Base-by-base conservation (phyloP, 2,888 invertebrate species). In the Chrysomela aeneicollis region DNA sequence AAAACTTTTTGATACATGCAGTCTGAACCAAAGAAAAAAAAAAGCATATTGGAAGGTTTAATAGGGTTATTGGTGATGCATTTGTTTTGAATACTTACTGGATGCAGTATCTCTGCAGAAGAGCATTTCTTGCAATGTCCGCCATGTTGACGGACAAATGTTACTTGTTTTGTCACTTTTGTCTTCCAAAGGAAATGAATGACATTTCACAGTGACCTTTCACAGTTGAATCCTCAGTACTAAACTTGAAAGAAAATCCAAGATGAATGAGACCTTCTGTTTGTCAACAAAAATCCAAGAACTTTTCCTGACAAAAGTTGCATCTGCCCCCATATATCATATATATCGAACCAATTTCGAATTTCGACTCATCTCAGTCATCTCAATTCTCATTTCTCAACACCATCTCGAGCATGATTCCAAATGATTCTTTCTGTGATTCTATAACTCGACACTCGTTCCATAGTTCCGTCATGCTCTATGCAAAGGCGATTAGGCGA, bases 111-210 rank as follows among this genome's bases (percentile, higher is more conserved):
- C 59, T 64, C 64, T 59, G 53, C 49, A 70, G 59, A 63, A 58
- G 60, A 58, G 57, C 42, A 57, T 58, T 63, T 42, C 42, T 15
- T 42, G n/a, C 42, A 42, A 63, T 58, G 63, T 71, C 70, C 68
- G 70, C 70, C 70, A 71, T 71, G 63, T 68, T 71, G 68, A 57
- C 65, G 65, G 67, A 63, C 61, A 65, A 60, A 59, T 63, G 51
- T 51, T 51, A 63, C 58, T 63, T 51, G 51, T 58, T 52, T 52
- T 49, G 51, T 47, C 35, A n/a, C 50, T 49, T 49, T 54, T 54
- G 26, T n/a, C 10, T 18, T 15, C 4, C 4, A 26, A 58, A 61
- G 61, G 61, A 42, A 35, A 52, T 37, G 55, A 57, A 57, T 65
- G 61, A 52, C 65, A 65, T 65, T 47, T 35, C 65, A 61, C 47